These are phyloP conservation scores for Drosophila mulleri DNA, from an alignment of 2,888 invertebrate genomes.

Conservation along the genomic window DNA sequence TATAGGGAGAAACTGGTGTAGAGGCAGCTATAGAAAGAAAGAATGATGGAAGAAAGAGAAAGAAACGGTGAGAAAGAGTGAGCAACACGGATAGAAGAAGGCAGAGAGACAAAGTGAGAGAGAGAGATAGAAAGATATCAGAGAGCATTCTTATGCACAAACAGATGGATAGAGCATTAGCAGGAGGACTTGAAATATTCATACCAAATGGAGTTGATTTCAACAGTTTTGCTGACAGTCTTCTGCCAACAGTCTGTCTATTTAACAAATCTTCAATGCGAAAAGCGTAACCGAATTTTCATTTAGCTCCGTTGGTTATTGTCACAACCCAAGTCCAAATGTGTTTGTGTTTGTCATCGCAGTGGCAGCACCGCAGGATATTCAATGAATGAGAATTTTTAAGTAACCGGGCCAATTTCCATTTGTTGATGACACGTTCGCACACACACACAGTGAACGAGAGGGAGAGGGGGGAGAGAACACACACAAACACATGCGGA, in stretches of 20 bases:
- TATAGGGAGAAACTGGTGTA: neutral
- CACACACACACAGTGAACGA: slow-evolving; percentile 20
- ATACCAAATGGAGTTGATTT: neutral
- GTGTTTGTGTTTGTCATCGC: slow-evolving; percentile 20
- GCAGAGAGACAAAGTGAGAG: too few species aligned
- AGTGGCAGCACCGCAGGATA: slow-evolving; percentile 45
- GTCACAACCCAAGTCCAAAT: slow-evolving; percentile 17
- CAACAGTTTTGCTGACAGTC: too few species aligned
- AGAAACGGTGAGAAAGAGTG: too few species aligned
- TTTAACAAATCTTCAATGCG: slow-evolving; percentile 5
- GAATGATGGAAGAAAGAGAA: too few species aligned
- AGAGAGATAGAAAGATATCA: too few species aligned
- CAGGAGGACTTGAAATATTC: neutral
- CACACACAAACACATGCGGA: neutral
- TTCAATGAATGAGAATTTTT: slow-evolving; percentile 46
- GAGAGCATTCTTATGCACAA: neutral
- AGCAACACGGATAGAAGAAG: neutral
- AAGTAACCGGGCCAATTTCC: slow-evolving; percentile 40
- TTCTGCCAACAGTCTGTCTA: neutral
- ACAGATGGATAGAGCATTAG: neutral
- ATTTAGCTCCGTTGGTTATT: slow-evolving; percentile 11
- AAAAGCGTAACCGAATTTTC: slow-evolving; percentile 29
- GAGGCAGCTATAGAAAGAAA: too few species aligned
- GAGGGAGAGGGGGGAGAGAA: neutral
- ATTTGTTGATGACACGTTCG: slow-evolving; percentile 61